phyloP scores from a whole-genome alignment of 2,113 vertebrate genomes.

The Merops nubicus region DNA sequence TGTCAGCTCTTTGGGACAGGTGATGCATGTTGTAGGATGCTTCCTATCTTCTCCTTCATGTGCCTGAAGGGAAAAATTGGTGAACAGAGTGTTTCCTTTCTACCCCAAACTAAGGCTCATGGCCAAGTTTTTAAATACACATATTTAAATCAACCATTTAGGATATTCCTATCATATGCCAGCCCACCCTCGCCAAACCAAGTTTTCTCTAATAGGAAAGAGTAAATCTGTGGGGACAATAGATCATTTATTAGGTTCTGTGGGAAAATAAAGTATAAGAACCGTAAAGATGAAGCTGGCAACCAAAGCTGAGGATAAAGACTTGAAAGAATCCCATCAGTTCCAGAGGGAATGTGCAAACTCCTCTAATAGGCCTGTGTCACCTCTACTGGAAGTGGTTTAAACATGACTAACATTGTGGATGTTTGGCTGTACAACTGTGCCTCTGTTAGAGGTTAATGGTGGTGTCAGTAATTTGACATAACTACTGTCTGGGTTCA shows the following conservation, averaged over 20 bases:
- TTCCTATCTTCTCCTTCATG: not conserved
- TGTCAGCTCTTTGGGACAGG: not conserved
- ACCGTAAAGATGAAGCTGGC: constrained; percentile 1
- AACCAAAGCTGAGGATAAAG: constrained; percentile 7
- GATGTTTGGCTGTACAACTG: constrained; percentile 24
- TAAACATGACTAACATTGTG: constrained; percentile 37
- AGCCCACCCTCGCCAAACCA: not conserved
- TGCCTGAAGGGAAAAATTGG: not conserved
- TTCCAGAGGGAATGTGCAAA: not conserved
- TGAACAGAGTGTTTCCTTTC: not conserved
- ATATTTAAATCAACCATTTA: not conserved
- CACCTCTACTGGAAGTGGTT: constrained; percentile 56
- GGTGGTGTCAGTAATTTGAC: constrained; percentile 15
- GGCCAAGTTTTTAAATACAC: not conserved
- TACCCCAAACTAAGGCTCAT: not conserved
- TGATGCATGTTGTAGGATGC: not conserved
- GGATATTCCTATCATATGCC: not conserved
- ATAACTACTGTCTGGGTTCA: constrained; percentile 35
- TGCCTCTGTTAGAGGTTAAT: constrained; percentile 37
- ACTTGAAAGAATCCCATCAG: not conserved
- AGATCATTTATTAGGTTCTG: not conserved
- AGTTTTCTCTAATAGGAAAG: not conserved
- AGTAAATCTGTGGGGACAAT: not conserved
- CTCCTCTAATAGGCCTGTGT: constrained; percentile 22
- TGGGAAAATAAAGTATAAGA: not conserved